These are phyloP conservation scores for Lasioglossum figueresi DNA, from an alignment of 2,888 invertebrate species.

Conservation along the genomic window DNA sequence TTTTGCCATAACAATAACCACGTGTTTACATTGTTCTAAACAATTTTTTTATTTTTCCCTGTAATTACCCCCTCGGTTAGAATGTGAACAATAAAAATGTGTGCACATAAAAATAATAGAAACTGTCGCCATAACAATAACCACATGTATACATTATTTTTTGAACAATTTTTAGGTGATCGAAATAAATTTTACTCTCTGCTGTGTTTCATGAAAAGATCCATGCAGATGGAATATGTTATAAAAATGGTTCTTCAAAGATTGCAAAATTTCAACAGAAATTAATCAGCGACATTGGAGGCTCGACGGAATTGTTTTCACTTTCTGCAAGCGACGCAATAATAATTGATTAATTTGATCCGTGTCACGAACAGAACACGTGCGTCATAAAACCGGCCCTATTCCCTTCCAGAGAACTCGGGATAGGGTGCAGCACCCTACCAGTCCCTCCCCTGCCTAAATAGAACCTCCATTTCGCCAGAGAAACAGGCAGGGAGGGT, in stretches of 20 bases:
- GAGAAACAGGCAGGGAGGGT: slow-evolving; percentile 7
- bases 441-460: slow-evolving; percentile 16
- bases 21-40: no score
- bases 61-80: background rate
- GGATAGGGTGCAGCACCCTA: slow-evolving; percentile 29
- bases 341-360: slow-evolving; percentile 15
- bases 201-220: no score
- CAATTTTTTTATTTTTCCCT: no score
- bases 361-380: background rate
- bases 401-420: slow-evolving; percentile 3
- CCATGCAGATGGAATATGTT: background rate
- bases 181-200: background rate
- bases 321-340: background rate
- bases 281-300: background rate
- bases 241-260: background rate
- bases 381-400: background rate
- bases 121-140: background rate
- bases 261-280: background rate
- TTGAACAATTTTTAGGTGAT: background rate
- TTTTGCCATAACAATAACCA: no score
- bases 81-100: background rate
- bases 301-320: background rate
- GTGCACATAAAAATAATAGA: background rate
- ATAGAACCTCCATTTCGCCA: slow-evolving; percentile 20
- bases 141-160: background rate